phyloP scores from a whole-genome alignment of 2,113 vertebrate species.

The Hippocampus barbouri region DNA sequence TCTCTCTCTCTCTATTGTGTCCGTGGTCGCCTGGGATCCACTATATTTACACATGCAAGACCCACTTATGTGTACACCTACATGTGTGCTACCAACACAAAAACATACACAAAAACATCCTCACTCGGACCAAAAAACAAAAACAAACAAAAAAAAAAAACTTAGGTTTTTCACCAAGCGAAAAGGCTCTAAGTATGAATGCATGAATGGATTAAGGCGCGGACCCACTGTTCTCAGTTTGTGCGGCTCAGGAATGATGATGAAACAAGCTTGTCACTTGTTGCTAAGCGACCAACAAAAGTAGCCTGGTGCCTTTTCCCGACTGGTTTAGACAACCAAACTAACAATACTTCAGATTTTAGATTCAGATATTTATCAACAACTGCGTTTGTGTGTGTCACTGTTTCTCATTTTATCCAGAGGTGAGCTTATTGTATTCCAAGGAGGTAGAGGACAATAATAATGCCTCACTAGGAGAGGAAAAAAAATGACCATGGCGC shows the following conservation, averaged over 20 bases:
- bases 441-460: no score
- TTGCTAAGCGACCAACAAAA: constrained; percentile 1
- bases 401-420: no score
- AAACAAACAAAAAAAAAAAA: constrained; percentile 8
- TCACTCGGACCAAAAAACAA: constrained; percentile 17
- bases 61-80: constrained; percentile 28
- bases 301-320: neutral
- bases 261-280: neutral
- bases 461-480: no score
- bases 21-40: constrained; percentile 38
- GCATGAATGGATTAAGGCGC: constrained; percentile 51
- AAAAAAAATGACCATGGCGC: no score
- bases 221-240: neutral
- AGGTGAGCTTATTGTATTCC: no score
- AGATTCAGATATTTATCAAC: no score
- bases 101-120: constrained; percentile 19
- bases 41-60: constrained; percentile 42
- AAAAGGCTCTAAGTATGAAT: constrained; percentile 18
- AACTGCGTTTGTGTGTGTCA: no score
- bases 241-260: neutral
- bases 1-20: constrained; percentile 38
- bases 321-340: neutral
- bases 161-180: constrained; percentile 3
- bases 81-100: constrained; percentile 28
- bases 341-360: no score